Conservation (phyloP, 2,888 invertebrate genomes). For the Odiellus spinosus region DNA sequence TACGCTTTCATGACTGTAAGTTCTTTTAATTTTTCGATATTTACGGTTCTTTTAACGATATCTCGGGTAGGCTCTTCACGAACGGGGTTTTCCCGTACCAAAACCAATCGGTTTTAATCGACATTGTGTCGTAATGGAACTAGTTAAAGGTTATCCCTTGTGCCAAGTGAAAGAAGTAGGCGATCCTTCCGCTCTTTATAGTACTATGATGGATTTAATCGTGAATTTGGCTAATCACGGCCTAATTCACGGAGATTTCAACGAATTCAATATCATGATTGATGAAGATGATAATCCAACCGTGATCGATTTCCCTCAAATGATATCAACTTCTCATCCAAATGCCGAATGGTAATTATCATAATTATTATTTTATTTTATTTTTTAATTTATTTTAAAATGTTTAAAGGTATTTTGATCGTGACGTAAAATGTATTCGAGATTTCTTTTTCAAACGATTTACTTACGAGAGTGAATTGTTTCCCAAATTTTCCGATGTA, state of each 20-base stretch:
- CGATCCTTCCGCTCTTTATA: conserved; percentile 64
- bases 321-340: conserved; percentile 83
- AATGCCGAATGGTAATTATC: conserved; percentile 63
- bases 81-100: conserved; percentile 84
- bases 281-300: conserved; percentile 51
- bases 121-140: conserved; percentile 92
- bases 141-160: conserved; percentile 65
- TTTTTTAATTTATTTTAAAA: conserved; percentile 1
- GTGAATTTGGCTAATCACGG: conserved; percentile 80
- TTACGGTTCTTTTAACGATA: neutral
- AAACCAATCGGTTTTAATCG: conserved; percentile 80
- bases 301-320: conserved; percentile 96
- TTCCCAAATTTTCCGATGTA: conserved; percentile 56
- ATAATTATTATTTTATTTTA: neutral
- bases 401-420: conserved; percentile 62
- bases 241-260: conserved; percentile 97
- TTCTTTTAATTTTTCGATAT: neutral
- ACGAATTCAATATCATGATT: conserved; percentile 93
- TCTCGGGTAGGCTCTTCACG: conserved; percentile 49
- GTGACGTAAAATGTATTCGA: conserved; percentile 82
- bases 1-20: conserved; percentile 72
- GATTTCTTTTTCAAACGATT: conserved; percentile 82
- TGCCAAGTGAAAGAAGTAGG: conserved; percentile 44
- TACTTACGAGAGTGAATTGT: conserved; percentile 65
- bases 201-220: conserved; percentile 83